Evolutionary conservation across 2,797 vertebrate genomes (phyloP), one percentile per base, ranked within the genome.

Genomic region (Chloroceryle amazona): DNA sequence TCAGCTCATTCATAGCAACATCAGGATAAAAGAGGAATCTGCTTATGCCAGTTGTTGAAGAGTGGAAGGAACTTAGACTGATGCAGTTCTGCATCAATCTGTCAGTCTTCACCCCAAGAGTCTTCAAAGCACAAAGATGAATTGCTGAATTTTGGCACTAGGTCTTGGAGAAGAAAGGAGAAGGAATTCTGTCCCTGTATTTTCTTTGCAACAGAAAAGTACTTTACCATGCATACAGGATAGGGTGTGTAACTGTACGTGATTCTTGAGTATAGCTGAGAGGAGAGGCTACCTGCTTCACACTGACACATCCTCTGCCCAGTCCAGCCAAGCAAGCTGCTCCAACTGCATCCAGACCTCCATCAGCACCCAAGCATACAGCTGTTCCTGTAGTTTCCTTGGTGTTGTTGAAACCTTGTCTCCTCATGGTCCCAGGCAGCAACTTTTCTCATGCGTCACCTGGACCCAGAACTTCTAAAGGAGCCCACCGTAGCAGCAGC

Each of bases 171-270:
- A 29, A 39, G 52, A 51, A 60, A 78, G 39, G 26, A 74, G 28
- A 13, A 65, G 37, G 26, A 65, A 62, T 49, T 81, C 67, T 2
- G 8, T 8, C 5, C 0, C 0, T 13, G 9, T 60, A 11, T 83
- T 33, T 31, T 39, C 10, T 57, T 29, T 29, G 6, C 18, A 22
- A 10, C 5, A 83, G n/a, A 39, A 39, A 39, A 52, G 18, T 57
- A 5, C 58, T 75, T 33, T 20, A 0, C 11, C 9, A 28, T 1
- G 1, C 1, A 5, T 4, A 13, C 60, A 76, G 63, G 28, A 29
- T 42, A 22, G 26, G 17, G 61, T 44, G 54, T 22, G 11, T 31
- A 87, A 54, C 22, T 1, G 1, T 18, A 18, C 4, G 3, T 14
- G 13, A 31, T n/a, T 51, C n/a, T 73, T 31, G 13, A 12, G 10